These are phyloP conservation scores for Erebia aethiops DNA, from an alignment of 2,888 invertebrate genomes.

Conservation along the genomic window DNA sequence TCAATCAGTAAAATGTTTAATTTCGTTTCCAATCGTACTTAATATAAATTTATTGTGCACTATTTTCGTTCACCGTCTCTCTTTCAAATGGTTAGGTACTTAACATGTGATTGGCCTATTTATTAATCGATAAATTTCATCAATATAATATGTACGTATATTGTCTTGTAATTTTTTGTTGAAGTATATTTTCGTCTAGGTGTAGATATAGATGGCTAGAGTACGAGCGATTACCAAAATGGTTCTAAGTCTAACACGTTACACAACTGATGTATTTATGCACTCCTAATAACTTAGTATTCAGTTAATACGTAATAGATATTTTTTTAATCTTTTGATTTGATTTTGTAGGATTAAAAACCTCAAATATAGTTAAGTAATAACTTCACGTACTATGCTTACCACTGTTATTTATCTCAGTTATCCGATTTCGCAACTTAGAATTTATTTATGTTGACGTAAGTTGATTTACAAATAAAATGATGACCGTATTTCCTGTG, in stretches of 20 bases:
- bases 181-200: slow-evolving; percentile 1
- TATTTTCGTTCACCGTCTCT: slow-evolving; percentile 1
- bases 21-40: too few species aligned
- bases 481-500: slow-evolving; percentile 22
- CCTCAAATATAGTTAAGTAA: too few species aligned
- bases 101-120: slow-evolving; percentile 21
- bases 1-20: too few species aligned
- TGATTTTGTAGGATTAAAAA: too few species aligned
- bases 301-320: too few species aligned
- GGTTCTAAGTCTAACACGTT: neutral
- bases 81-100: neutral
- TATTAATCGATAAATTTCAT: slow-evolving; percentile 8
- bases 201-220: neutral
- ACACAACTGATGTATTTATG: neutral
- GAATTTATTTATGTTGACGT: neutral
- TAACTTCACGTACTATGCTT: neutral
- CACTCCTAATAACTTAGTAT: neutral
- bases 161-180: slow-evolving; percentile 3
- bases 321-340: too few species aligned
- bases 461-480: slow-evolving; percentile 23
- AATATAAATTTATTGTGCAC: too few species aligned
- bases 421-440: neutral
- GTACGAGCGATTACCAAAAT: neutral
- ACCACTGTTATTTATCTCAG: neutral
- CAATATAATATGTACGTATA: neutral